Evolutionary conservation across 2,888 invertebrate genomes (phyloP).

Genomic region (Acronicta psi): DNA sequence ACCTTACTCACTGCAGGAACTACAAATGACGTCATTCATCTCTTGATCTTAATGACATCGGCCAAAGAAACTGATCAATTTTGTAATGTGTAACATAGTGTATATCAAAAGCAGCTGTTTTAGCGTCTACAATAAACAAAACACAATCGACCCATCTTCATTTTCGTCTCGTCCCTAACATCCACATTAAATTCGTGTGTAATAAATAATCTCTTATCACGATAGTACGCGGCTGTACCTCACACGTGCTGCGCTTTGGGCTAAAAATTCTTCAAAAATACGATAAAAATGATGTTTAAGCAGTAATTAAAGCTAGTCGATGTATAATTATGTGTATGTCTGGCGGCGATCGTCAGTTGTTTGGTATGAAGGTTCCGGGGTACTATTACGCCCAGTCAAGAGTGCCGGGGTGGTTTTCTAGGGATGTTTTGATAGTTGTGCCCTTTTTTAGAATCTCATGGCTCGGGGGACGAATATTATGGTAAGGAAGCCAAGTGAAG

Average conservation of each 20-base stretch:
- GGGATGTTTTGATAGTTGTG: too few relatives aligned
- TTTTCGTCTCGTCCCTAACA: neutral
- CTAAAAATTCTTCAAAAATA: constrained; percentile 44
- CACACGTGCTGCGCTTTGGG: constrained; percentile 55
- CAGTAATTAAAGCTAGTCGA: constrained; percentile 57
- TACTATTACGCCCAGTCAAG: constrained; percentile 5
- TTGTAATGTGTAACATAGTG: too few relatives aligned
- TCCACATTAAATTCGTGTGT: neutral
- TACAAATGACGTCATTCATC: too few relatives aligned
- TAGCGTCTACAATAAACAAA: neutral
- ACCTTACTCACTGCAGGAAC: too few relatives aligned
- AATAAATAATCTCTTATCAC: constrained; percentile 10
- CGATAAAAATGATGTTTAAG: constrained; percentile 50
- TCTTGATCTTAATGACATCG: too few relatives aligned
- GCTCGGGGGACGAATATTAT: too few relatives aligned
- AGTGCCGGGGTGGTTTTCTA: constrained; percentile 21
- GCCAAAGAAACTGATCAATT: too few relatives aligned
- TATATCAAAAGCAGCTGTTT: neutral
- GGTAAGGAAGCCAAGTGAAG: too few relatives aligned
- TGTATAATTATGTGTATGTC: constrained; percentile 51
- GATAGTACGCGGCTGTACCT: constrained; percentile 21
- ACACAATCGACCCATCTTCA: neutral
- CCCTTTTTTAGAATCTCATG: too few relatives aligned
- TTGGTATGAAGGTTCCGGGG: constrained; percentile 49
- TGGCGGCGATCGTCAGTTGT: constrained; percentile 56